Evolutionary conservation across 1,140 invertebrate species (phyloP).

Genomic region (Antheraea mylitta): DNA sequence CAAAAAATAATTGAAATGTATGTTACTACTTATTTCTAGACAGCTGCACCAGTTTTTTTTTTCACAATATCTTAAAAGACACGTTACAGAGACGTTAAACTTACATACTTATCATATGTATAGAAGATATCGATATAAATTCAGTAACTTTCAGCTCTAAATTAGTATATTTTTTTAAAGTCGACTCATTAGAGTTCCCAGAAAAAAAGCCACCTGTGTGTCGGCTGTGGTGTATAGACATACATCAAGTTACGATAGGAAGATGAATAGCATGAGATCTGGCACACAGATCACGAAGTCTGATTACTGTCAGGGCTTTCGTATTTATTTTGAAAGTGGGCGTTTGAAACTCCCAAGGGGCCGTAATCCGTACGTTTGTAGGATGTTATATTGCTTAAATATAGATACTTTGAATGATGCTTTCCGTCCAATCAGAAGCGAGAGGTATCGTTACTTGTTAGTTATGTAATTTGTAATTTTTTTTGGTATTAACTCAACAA

Average conservation of each 20-base stretch:
- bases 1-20: no score
- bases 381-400: background rate
- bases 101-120: no score
- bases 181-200: constrained; percentile 1
- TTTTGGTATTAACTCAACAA: no score
- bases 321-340: constrained; percentile 2
- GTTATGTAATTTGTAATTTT: no score
- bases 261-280: background rate
- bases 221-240: background rate
- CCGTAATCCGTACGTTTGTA: background rate
- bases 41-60: no score
- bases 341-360: background rate
- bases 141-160: background rate
- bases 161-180: background rate
- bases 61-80: no score
- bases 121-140: background rate
- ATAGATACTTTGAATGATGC: background rate
- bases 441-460: no score
- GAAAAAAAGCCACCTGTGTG: background rate
- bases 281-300: background rate
- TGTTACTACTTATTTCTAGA: no score
- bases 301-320: background rate
- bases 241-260: background rate
- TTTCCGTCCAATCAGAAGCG: no score
- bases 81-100: no score